Base-by-base conservation (phyloP, 2,797 vertebrate genomes). In the Alfaro cultratus region DNA sequence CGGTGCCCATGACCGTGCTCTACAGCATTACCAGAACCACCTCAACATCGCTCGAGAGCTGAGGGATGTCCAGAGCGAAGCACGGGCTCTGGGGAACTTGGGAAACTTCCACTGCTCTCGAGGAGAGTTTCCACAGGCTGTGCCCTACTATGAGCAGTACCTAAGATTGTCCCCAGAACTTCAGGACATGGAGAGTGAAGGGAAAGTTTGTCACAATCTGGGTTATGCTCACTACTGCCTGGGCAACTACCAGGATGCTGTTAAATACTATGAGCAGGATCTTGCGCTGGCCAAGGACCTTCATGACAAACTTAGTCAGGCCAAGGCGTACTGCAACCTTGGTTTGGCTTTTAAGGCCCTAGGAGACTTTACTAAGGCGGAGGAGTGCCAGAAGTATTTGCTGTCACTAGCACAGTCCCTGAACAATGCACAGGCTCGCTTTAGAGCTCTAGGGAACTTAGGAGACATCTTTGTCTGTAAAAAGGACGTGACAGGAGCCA, bases 1-100 rank as follows among this genome's bases (percentile, higher is more conserved):
- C 79, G 98, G 99, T 1, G 99, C 99, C 74, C 98, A 99, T 0
- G 99, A 99, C 91, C 96, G 98, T 0, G 99, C 99, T n/a, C 95
- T 99, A 57, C 98, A 99, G 89, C 99, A 99, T 89, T 99, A 99
- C 94, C 98, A 99, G 87, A 98, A 99, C 88, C 99, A 99, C 89
- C 95, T 99, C 91, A 98, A 98, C 93, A 99, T 99, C 0, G 97
- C 98, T 57, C 96, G 97, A 2, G 99, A 99, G 93, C 96, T 99
- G 85, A 95, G 97, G 68, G 98, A 99, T 82, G 96, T 98, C 86
- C 98, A 99, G 94, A 99, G 98, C 0, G 98, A 99, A 85, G 98
- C 98, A 0, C 96, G 99, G 34, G 99, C 99, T 60, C 96, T 99
- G 80, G 97, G 97, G 87, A 99, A 99, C 90, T 94, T 99, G 77